Evolutionary conservation across 2,113 vertebrate species (phyloP).

Genomic region (human (Homo sapiens)): GRCh38 chr7:86879001-86879500

Average conservation of each 20-base stretch:
- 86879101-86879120: neutral
- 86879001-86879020: conserved; percentile 26
- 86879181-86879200: neutral
- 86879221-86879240: conserved; percentile 30
- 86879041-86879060: neutral
- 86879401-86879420: conserved; percentile 43
- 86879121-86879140: conserved; percentile 56
- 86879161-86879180: neutral
- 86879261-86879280: neutral
- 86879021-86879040: neutral
- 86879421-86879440: neutral
- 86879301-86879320: conserved; percentile 24
- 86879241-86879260: conserved; percentile 49
- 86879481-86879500: neutral
- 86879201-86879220: conserved; percentile 29
- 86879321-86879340: conserved; percentile 44
- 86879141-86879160: conserved; percentile 24
- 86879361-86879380: conserved; percentile 43
- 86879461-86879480: neutral
- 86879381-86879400: conserved; percentile 33
- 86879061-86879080: neutral
- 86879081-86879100: neutral
- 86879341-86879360: conserved; percentile 23
- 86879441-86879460: neutral
- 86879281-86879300: neutral